Conservation (phyloP, 2,113 vertebrate genomes). For the Fregetta grallaria region DNA sequence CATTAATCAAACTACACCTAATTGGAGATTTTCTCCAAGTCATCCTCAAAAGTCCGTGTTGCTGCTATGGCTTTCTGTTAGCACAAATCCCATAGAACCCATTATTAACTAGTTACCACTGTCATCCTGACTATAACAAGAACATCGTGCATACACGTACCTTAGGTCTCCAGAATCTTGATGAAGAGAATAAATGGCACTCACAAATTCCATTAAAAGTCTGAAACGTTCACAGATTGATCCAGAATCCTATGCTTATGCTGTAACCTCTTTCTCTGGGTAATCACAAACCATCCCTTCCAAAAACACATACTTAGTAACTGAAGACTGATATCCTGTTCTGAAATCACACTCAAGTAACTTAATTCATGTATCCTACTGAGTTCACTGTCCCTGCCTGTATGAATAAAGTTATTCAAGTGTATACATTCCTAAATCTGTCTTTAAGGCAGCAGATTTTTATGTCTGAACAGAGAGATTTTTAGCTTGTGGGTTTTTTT, state of each 20-base stretch:
- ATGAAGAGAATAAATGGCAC: neutral
- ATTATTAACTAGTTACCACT: neutral
- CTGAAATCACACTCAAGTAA: neutral
- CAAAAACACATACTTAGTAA: neutral
- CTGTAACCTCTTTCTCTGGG: neutral
- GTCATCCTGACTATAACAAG: neutral
- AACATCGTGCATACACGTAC: fast-evolving
- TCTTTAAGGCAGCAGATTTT: neutral
- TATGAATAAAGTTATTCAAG: neutral
- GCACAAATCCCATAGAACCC: neutral
- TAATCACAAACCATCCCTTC: neutral
- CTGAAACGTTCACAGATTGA: neutral
- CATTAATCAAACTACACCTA: neutral
- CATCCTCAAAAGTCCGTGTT: neutral
- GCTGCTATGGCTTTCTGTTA: neutral
- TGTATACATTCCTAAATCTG: neutral
- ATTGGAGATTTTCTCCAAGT: neutral
- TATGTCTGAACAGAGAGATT: neutral
- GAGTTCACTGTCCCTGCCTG: neutral
- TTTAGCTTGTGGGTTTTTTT: neutral
- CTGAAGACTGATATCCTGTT: neutral
- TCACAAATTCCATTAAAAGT: neutral
- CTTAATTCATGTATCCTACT: neutral
- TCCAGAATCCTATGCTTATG: neutral
- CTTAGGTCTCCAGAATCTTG: neutral